A percentile compares a stretch with the other conserved stretches of the same genome.
Evolutionary conservation across 1,140 invertebrate species (phyloP).

Genomic region (Danaus melanippus): DNA sequence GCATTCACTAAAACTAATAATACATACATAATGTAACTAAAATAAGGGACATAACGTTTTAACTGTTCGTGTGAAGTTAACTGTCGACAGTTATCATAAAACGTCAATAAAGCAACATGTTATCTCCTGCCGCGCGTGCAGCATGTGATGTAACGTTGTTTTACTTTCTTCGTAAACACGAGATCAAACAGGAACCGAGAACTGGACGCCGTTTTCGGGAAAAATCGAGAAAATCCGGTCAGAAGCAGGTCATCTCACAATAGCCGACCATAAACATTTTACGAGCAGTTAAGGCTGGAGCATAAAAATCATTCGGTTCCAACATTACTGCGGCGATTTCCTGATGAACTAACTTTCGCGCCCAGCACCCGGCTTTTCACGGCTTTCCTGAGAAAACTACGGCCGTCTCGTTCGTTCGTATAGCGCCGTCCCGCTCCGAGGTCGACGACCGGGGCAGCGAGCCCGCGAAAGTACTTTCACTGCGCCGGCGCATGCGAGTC

Average conservation of each 20-base stretch:
- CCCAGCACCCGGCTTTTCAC: slow-evolving; percentile 45
- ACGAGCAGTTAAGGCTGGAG: slow-evolving; percentile 41
- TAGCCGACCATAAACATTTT: slow-evolving; percentile 42
- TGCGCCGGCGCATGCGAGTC: slow-evolving; percentile 53
- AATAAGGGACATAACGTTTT: too few species aligned
- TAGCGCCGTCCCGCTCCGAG: slow-evolving; percentile 34
- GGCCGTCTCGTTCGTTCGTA: slow-evolving; percentile 37
- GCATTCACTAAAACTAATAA: too few species aligned
- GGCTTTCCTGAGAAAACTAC: slow-evolving; percentile 49
- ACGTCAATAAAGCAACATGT: too few species aligned
- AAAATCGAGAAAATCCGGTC: slow-evolving; percentile 26
- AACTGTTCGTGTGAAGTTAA: too few species aligned
- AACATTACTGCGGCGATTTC: slow-evolving; percentile 45
- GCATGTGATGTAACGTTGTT: too few species aligned
- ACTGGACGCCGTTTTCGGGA: slow-evolving; percentile 24
- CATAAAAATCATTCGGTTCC: slow-evolving; percentile 56
- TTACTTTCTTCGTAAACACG: too few species aligned
- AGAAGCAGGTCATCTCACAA: slow-evolving; percentile 25
- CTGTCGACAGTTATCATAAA: too few species aligned
- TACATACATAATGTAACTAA: too few species aligned
- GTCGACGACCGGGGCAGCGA: slow-evolving; percentile 62
- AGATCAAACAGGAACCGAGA: slow-evolving; percentile 4
- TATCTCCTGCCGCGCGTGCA: too few species aligned
- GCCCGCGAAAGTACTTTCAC: slow-evolving; percentile 69
- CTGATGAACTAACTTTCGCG: slow-evolving; percentile 58